phyloP scores from a whole-genome alignment of 2,113 vertebrate species.

The Laticauda laticaudata region DNA sequence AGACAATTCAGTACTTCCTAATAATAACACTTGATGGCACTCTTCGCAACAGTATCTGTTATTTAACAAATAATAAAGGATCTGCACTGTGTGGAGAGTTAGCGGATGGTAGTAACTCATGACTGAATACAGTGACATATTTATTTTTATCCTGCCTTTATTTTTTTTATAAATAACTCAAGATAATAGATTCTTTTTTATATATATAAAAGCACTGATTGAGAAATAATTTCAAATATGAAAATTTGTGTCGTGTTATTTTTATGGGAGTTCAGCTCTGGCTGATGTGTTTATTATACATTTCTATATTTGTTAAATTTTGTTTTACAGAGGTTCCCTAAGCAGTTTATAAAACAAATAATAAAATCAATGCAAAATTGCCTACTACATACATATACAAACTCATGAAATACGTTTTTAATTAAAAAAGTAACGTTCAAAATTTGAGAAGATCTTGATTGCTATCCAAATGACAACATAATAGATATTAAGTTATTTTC shows the following conservation, averaged over 20 bases:
- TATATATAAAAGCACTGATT: background rate
- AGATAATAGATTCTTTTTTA: background rate
- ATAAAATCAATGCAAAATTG: background rate
- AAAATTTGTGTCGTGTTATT: background rate
- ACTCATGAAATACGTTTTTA: background rate
- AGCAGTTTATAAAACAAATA: background rate
- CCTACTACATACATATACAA: background rate
- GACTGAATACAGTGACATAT: background rate
- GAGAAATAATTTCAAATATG: background rate
- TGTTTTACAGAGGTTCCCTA: background rate
- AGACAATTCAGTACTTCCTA: slow-evolving; percentile 1
- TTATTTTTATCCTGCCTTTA: background rate
- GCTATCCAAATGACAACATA: background rate
- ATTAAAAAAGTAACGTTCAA: background rate
- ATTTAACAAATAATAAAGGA: background rate
- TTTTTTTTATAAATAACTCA: background rate
- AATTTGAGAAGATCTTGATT: background rate
- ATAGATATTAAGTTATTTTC: background rate
- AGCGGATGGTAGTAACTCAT: background rate
- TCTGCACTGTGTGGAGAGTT: background rate
- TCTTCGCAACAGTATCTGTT: slow-evolving; percentile 28
- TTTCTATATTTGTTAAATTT: background rate
- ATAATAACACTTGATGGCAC: slow-evolving; percentile 33
- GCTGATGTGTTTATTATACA: background rate
- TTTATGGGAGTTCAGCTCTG: background rate